A percentile compares a stretch with the other conserved stretches of the same genome.
phyloP scores from a whole-genome alignment of 2,113 vertebrate species.

The Nyctereutes procyonoides region DNA sequence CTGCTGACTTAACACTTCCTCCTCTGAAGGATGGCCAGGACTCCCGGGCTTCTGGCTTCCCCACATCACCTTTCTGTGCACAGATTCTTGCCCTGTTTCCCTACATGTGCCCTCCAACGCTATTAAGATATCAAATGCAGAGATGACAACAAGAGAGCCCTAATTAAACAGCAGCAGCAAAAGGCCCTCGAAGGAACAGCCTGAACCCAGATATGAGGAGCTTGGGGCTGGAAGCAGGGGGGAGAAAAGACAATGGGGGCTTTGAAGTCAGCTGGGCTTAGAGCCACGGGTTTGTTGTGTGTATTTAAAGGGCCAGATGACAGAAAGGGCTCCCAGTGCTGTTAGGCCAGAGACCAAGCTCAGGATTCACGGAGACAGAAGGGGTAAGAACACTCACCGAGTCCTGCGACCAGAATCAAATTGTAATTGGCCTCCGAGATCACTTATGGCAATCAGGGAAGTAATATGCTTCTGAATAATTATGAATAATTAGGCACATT shows the following conservation, averaged over 20 bases:
- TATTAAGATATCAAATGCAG: constrained; percentile 88
- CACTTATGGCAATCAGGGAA: constrained; percentile 88
- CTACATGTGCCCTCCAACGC: constrained; percentile 46
- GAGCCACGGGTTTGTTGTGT: constrained; percentile 67
- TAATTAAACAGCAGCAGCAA: constrained; percentile 85
- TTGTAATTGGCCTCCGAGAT: constrained; percentile 88
- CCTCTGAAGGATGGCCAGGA: constrained; percentile 29
- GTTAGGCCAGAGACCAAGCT: constrained; percentile 62
- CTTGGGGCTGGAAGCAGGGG: constrained; percentile 39
- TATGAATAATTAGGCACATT: constrained; percentile 91
- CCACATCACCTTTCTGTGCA: constrained; percentile 64
- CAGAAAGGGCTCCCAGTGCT: constrained; percentile 12
- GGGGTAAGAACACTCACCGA: constrained; percentile 71
- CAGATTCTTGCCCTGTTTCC: constrained; percentile 69
- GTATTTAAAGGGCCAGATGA: constrained; percentile 79
- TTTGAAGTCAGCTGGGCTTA: constrained; percentile 75
- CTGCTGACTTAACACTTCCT: constrained; percentile 12
- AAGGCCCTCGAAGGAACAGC: constrained; percentile 81
- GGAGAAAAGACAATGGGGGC: constrained; percentile 65
- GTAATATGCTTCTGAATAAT: constrained; percentile 91
- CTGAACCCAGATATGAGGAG: constrained; percentile 80
- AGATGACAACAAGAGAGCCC: constrained; percentile 85
- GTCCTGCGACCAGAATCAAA: constrained; percentile 86
- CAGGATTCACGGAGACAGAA: constrained; percentile 78
- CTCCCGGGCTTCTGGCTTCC: constrained; percentile 49